Conservation (phyloP, 2,888 invertebrate species). For the Ctena decussata region DNA sequence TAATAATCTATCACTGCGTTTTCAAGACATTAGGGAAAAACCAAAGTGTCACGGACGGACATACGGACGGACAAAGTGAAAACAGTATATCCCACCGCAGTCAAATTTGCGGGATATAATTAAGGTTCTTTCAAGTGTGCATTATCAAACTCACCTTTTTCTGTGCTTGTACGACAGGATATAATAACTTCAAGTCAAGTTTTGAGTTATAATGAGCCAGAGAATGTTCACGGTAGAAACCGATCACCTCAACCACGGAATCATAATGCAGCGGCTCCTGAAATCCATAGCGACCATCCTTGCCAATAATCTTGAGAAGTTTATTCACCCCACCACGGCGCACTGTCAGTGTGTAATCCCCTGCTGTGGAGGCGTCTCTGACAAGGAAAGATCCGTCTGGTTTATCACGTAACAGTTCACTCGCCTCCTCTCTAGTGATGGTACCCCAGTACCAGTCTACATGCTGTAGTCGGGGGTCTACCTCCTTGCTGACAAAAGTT, state of each 20-base stretch:
- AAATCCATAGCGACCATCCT: conserved; percentile 97
- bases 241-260: conserved; percentile 92
- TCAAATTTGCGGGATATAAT: no score
- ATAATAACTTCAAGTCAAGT: conserved; percentile 91
- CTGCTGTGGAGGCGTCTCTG: conserved; percentile 95
- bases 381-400: conserved; percentile 98
- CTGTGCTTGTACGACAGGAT: conserved; percentile 95
- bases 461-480: conserved; percentile 90
- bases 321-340: conserved; percentile 97
- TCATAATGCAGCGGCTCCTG: conserved; percentile 88
- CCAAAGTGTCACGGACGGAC: no score
- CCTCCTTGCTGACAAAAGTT: conserved; percentile 55
- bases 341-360: conserved; percentile 98
- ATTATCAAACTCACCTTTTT: conserved; percentile 67
- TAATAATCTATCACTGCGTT: no score
- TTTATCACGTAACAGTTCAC: conserved; percentile 95
- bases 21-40: no score
- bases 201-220: conserved; percentile 96
- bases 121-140: no score
- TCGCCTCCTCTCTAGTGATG: conserved; percentile 95
- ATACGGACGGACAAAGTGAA: no score
- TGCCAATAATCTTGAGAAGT: conserved; percentile 96
- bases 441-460: conserved; percentile 97
- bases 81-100: no score
- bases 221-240: conserved; percentile 94